phyloP scores from a whole-genome alignment of 2,888 invertebrate species.

The Acanthosepion pharaonis region DNA sequence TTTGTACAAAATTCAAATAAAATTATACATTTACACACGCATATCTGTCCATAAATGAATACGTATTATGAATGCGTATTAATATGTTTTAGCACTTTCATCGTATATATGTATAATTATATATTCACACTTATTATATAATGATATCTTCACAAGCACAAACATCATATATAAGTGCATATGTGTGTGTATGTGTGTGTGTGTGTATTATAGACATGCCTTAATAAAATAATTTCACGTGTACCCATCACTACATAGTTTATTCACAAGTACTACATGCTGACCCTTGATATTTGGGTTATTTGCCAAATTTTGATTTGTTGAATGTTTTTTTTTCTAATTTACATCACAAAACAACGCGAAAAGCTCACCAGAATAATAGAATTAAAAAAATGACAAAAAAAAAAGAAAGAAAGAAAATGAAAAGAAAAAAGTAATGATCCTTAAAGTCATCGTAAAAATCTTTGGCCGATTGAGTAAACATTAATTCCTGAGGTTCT shows the following conservation, averaged over 20 bases:
- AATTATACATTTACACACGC: too few species aligned
- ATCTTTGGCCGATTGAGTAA: background rate
- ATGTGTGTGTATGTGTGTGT: background rate
- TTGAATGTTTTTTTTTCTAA: background rate
- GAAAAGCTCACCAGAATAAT: too few species aligned
- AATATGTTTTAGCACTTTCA: too few species aligned
- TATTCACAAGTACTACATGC: background rate
- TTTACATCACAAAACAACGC: background rate
- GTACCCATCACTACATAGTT: too few species aligned
- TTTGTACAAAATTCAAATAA: too few species aligned
- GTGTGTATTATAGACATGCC: background rate
- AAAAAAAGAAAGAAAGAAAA: too few species aligned
- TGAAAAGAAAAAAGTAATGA: too few species aligned
- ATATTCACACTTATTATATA: background rate
- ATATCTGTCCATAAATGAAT: too few species aligned
- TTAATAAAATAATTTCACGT: too few species aligned
- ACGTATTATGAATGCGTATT: too few species aligned
- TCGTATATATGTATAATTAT: too few species aligned
- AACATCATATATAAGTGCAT: background rate
- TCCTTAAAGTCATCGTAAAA: too few species aligned
- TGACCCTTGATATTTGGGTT: conserved; percentile 10
- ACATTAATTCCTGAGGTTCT: background rate
- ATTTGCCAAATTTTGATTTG: background rate
- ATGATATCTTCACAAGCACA: background rate
- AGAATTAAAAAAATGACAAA: background rate